These are phyloP conservation scores for Erebia ligea DNA, from an alignment of 2,888 invertebrate genomes.

Conservation along the genomic window DNA sequence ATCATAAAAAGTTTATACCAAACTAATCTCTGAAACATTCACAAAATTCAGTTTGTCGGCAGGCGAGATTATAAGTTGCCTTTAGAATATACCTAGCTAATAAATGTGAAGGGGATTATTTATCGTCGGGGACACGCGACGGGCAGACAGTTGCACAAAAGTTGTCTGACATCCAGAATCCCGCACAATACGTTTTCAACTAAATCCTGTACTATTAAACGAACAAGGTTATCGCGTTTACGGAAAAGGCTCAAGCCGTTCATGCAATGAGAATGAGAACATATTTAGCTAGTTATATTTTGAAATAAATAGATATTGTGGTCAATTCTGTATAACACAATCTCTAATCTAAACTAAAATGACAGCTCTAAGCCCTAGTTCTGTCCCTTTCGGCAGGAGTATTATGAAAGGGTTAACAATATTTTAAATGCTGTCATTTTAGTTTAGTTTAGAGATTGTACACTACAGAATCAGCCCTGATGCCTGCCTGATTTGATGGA, in stretches of 20 bases:
- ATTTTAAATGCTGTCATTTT: too few relatives aligned
- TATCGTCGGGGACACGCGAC: slow-evolving; percentile 48
- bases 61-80: slow-evolving; percentile 66
- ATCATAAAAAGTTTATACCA: too few relatives aligned
- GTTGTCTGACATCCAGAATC: slow-evolving; percentile 62
- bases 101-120: slow-evolving; percentile 68
- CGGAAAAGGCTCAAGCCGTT: slow-evolving; percentile 15
- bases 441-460: too few relatives aligned
- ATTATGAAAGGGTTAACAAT: too few relatives aligned
- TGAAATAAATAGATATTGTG: too few relatives aligned
- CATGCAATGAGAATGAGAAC: neutral
- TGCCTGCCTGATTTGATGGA: too few relatives aligned
- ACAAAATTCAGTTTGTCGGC: slow-evolving; percentile 25
- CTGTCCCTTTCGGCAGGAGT: too few relatives aligned
- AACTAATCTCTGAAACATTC: neutral
- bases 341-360: too few relatives aligned
- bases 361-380: too few relatives aligned
- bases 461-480: too few relatives aligned
- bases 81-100: slow-evolving; percentile 54
- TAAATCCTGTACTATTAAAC: slow-evolving; percentile 29
- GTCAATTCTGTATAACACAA: too few relatives aligned
- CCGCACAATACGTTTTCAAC: slow-evolving; percentile 49
- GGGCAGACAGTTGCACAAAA: slow-evolving; percentile 62
- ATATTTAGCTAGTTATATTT: neutral
- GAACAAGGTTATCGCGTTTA: slow-evolving; percentile 19